Evolutionary conservation across 2,797 vertebrate species (phyloP), one percentile per base, ranked within the genome.

Genomic region (Vireo griseus): DNA sequence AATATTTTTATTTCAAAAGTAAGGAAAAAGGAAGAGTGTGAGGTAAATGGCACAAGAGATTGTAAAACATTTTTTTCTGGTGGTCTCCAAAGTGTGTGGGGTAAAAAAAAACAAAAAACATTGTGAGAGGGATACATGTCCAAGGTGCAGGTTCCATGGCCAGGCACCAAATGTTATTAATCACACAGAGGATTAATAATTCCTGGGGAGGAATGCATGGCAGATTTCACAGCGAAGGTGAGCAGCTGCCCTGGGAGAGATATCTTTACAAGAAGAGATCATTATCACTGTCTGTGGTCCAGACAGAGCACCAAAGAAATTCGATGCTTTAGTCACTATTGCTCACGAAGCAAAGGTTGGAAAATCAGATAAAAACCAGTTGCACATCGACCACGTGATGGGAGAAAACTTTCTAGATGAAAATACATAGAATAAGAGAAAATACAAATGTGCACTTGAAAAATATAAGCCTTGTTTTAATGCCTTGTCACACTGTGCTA

Each of bases 311-410:
- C 39, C 47, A 86, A 86, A 81, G 54, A 72, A 89, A 75, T 50
- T 31, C 7, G 3, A 28, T 68, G 37, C 42, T 92, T 95, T 84
- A 90, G 57, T 96, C 94, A 92, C 58, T 58, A 11, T 94, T 88
- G 88, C 58, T 94, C 77, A 96, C 44, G 47, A 88, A 81, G 29
- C n/a, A 66, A 42, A 52, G 14, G 13, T 29, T 71, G 86, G 67
- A 84, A 89, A 55, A 78, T 80, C 65, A 94, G 95, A 95, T 94
- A 94, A 93, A 94, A 84, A 67, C 28, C 9, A 44, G 42, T 42
- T 80, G 52, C 50, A 33, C 33, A 28, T 16, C 57, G 26, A 59
- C 16, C 2, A 3, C 44, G 47, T 48, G 15, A 42, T 25, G 16
- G 28, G 24, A 55, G 15, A 67, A 91, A 77, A 31, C 9, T 39